These are phyloP conservation scores for Slavum lentiscoides DNA, from an alignment of 2,888 invertebrate species.

Conservation along the genomic window DNA sequence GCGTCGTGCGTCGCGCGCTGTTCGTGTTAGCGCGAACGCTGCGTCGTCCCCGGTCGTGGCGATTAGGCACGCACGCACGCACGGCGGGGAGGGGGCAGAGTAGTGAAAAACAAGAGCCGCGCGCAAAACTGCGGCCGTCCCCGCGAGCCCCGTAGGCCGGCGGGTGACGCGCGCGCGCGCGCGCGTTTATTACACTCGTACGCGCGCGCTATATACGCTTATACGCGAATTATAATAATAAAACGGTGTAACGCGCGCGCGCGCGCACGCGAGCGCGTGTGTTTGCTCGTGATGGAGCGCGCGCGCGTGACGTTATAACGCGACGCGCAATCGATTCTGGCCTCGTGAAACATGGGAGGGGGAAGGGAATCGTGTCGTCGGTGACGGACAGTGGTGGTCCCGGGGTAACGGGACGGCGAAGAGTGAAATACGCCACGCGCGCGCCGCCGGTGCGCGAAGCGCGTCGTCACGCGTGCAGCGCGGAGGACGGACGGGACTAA, in stretches of 20 bases:
- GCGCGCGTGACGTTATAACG: slow-evolving; percentile 38
- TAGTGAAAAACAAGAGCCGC: no score
- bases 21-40: no score
- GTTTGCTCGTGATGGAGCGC: background rate
- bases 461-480: background rate
- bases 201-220: background rate
- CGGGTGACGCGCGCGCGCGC: background rate
- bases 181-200: background rate
- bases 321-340: slow-evolving; percentile 45
- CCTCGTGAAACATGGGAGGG: no score
- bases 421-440: background rate
- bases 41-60: no score
- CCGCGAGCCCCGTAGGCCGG: no score
- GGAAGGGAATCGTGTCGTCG: background rate
- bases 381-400: background rate
- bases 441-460: background rate
- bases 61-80: background rate
- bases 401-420: background rate
- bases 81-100: no score
- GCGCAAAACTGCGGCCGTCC: no score
- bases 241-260: background rate
- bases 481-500: background rate
- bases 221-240: no score
- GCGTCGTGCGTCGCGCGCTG: background rate
- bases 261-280: background rate